Percentiles rank a stretch among this genome's conserved stretches.
Conservation (phyloP, 2,888 invertebrate genomes). For the Mellilla xanthometata region DNA sequence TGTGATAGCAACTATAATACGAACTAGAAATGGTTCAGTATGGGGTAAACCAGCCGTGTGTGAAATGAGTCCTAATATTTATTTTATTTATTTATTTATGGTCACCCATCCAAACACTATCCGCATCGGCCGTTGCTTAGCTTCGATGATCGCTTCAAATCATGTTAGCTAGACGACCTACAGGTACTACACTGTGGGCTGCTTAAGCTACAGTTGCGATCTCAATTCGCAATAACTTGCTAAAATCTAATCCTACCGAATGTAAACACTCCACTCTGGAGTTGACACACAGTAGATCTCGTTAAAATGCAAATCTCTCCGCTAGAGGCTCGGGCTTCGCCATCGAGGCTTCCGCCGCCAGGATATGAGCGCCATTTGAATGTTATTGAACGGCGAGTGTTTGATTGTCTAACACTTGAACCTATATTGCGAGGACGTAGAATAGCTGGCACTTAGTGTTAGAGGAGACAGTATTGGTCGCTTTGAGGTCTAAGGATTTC, state of each 20-base stretch:
- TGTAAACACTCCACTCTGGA: constrained; percentile 5
- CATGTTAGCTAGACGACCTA: too few species aligned
- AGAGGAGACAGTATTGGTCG: neutral
- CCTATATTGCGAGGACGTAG: constrained; percentile 8
- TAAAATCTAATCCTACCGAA: neutral
- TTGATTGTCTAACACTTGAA: constrained; percentile 12
- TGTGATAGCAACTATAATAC: too few species aligned
- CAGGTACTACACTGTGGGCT: neutral
- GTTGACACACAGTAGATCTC: constrained; percentile 6
- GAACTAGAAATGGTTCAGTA: too few species aligned
- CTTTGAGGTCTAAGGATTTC: too few species aligned
- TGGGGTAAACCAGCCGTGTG: too few species aligned
- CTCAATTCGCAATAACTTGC: neutral
- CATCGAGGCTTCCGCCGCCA: constrained; percentile 21
- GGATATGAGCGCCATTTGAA: constrained; percentile 54
- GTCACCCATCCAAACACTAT: too few species aligned
- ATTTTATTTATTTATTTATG: too few species aligned
- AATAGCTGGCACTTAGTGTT: neutral
- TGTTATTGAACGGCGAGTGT: constrained; percentile 40
- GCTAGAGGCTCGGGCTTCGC: constrained; percentile 1
- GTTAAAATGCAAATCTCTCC: constrained; percentile 19
- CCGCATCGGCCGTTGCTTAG: too few species aligned
- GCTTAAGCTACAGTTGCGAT: too few species aligned
- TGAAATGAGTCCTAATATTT: too few species aligned
- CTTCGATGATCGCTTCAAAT: too few species aligned